A percentile compares a stretch with the other conserved stretches of the same genome.
These are phyloP conservation scores for Crocodylus rhombifer DNA, from an alignment of 2,797 vertebrate genomes.

Conservation along the genomic window DNA sequence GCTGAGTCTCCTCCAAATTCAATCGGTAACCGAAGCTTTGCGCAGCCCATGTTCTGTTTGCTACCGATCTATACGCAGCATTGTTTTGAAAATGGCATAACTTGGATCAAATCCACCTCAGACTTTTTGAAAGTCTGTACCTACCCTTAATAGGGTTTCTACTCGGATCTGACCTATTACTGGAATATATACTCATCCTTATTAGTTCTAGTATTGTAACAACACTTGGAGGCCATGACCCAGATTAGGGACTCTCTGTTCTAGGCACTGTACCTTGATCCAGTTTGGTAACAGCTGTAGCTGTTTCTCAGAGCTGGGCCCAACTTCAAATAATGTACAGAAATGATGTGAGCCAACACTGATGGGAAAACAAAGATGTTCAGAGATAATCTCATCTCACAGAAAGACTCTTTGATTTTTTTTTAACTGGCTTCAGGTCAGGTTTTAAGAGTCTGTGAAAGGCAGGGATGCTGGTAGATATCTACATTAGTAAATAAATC, in stretches of 20 bases:
- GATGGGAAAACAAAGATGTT: background rate
- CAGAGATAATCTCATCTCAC: background rate
- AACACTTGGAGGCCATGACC: background rate
- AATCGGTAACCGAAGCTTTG: too few species aligned
- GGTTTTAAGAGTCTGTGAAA: background rate
- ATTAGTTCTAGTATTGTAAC: too few species aligned
- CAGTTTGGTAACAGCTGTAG: too few species aligned
- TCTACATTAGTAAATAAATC: background rate
- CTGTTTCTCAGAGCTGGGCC: too few species aligned
- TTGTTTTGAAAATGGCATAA: too few species aligned
- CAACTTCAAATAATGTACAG: background rate
- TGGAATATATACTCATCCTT: background rate
- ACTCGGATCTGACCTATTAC: background rate
- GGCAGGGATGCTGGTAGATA: background rate
- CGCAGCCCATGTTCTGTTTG: too few species aligned
- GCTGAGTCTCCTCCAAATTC: too few species aligned
- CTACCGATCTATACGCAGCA: too few species aligned
- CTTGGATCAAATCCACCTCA: too few species aligned
- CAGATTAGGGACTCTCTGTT: too few species aligned
- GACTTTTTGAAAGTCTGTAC: background rate
- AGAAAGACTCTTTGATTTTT: background rate
- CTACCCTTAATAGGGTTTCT: background rate
- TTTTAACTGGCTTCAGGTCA: constrained; percentile 3
- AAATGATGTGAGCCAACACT: background rate
- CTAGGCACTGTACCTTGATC: too few species aligned